Conservation (phyloP, 2,113 vertebrate genomes). For the Eurystomus gularis region DNA sequence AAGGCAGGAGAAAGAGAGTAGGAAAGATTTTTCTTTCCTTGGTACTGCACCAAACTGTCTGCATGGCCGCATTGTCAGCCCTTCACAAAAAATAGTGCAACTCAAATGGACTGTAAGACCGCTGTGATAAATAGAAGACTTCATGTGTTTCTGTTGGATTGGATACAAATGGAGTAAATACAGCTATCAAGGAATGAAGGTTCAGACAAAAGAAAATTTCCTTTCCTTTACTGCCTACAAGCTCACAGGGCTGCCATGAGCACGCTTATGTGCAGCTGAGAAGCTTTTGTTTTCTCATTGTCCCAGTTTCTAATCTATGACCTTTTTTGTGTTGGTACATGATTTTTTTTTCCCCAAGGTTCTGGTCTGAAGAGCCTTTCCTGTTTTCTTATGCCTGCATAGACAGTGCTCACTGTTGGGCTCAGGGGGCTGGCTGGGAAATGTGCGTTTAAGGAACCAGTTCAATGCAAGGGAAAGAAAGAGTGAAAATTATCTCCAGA, state of each 20-base stretch:
- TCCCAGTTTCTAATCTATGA: neutral
- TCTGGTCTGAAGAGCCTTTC: neutral
- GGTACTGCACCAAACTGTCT: neutral
- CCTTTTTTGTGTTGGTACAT: neutral
- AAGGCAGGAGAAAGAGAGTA: neutral
- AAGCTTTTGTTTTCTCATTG: neutral
- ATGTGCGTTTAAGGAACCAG: neutral
- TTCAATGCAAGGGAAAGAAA: neutral
- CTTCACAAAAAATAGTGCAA: neutral
- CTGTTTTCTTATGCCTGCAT: neutral
- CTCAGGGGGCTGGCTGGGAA: neutral
- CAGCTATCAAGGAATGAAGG: neutral
- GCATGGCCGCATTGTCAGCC: neutral
- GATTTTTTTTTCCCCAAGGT: neutral
- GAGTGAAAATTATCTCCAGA: conserved; percentile 6
- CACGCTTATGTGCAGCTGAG: neutral
- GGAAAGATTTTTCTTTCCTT: neutral
- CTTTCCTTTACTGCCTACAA: neutral
- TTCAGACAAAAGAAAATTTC: neutral
- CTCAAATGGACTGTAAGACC: neutral
- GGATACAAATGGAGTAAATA: neutral
- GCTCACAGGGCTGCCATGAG: neutral
- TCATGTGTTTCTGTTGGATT: neutral
- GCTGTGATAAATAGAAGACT: neutral
- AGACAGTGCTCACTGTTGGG: neutral